Evolutionary conservation across 1,140 invertebrate genomes (phyloP), one percentile per base, ranked within the genome.

Genomic region (Trissolcus basalis): DNA sequence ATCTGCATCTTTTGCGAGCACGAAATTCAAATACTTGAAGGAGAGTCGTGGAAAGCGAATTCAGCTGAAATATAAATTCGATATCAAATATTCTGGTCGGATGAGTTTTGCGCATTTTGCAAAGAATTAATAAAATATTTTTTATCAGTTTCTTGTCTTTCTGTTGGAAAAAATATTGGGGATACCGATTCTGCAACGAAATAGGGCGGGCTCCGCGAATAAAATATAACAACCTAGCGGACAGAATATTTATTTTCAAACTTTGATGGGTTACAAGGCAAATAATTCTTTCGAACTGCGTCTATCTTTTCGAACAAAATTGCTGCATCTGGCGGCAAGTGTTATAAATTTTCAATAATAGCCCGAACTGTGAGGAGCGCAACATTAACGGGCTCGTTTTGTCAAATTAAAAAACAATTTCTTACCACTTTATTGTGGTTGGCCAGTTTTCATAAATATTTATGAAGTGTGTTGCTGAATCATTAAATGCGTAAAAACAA

Each of bases 301-400:
- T 11, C 16, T 41, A 6, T 49, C 15, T 45, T 39, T n/a, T 39
- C n/a, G 9, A 39, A 39, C 44, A 13, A 43, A 49, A 55, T 55
- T 36, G 41, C 60, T 56, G 61, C 4, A 19, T 32, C 45, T 56
- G 51, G 15, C 60, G 36, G 41, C 15, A 8, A 49, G 43, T 13
- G 43, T 64, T 48, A 64, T 64, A 55, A 55, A 65, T 49, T 54
- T 55, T 48, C 61, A 49, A 56, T 55, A 53, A 63, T 54, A 27
- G 43, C 51, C 15, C 5, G 43, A 39, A 27, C 33, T 54, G 39
- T 16, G 39, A 45, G 36, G 12, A 53, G 39, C 27, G 15, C 36
- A 44, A 63, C 59, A 36, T 49, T 63, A 53, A 45, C 39, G 39
- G 49, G 13, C 47, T 60, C 47, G 32, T 53, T 63, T 63, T 45